A percentile compares a stretch with the other conserved stretches of the same genome.
Conservation (phyloP, 2,888 invertebrate genomes). For the Lottia gigantea region DNA sequence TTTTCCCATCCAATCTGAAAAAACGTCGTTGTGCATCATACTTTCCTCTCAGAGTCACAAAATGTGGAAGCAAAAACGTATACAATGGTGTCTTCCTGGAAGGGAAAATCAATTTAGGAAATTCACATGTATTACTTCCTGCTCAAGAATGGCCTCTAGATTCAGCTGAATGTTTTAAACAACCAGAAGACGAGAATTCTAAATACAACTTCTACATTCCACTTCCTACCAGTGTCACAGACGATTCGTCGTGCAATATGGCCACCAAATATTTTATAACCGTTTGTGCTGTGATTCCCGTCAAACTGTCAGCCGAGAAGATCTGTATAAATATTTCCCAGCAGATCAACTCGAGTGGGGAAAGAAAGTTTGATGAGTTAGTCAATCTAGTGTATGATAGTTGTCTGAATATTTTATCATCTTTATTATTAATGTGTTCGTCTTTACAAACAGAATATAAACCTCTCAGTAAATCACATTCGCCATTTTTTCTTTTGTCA, state of each 20-base stretch:
- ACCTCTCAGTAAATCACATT: not conserved
- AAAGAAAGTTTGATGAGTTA: not conserved
- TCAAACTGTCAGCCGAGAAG: not conserved
- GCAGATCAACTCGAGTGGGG: not conserved
- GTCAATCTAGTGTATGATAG: not conserved
- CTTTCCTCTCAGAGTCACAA: not conserved
- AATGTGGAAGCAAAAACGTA: constrained; percentile 1
- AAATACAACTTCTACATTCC: not conserved
- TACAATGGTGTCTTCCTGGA: not conserved
- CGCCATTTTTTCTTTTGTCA: not conserved
- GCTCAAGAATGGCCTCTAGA: not conserved
- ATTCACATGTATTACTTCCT: not conserved
- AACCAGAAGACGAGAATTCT: not conserved
- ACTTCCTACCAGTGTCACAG: not conserved
- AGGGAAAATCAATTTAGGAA: not conserved
- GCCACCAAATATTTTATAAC: not conserved
- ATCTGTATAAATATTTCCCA: not conserved
- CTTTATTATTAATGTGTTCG: constrained; percentile 5
- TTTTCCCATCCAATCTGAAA: not conserved
- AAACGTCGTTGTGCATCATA: not conserved
- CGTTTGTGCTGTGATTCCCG: not conserved
- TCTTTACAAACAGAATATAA: not conserved
- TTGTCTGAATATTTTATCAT: not conserved
- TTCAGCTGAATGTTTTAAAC: not conserved
- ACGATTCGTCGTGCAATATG: not conserved